Percentiles rank a stretch among this genome's conserved stretches.
Evolutionary conservation across 2,888 invertebrate species (phyloP).

Genomic region (Mesodorylaimus sp.): DNA sequence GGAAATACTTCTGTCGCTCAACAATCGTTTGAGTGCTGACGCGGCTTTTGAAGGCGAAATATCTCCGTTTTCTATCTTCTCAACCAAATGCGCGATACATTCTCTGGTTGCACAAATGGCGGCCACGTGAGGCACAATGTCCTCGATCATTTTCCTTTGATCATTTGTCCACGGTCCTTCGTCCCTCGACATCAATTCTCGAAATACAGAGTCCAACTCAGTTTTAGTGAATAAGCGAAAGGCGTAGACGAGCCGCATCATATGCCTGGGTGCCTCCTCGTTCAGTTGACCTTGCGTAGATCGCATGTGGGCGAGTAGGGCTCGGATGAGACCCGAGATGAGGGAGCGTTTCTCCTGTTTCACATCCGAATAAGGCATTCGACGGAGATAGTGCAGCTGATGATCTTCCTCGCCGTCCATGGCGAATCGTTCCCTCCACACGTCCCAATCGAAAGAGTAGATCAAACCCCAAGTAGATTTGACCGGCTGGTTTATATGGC

Average conservation of each 20-base stretch:
- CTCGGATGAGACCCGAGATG: too few species aligned
- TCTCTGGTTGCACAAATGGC: conserved; percentile 16
- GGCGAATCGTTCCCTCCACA: conserved; percentile 15
- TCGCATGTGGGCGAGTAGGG: too few species aligned
- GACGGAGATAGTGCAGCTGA: not conserved
- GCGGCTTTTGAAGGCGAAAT: conserved; percentile 16
- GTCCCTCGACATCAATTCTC: too few species aligned
- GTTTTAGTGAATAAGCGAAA: not conserved
- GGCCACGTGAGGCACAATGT: conserved; percentile 16
- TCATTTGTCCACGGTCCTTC: too few species aligned
- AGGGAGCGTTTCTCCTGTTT: too few species aligned
- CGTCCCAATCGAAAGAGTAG: conserved; percentile 18
- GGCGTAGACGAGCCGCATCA: not conserved
- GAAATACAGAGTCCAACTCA: too few species aligned
- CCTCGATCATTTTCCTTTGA: conserved; percentile 3
- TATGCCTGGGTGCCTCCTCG: not conserved
- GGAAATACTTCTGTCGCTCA: conserved; percentile 13
- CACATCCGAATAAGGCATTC: too few species aligned
- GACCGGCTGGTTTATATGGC: conserved; percentile 11
- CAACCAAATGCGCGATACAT: conserved; percentile 13
- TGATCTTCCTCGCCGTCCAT: conserved; percentile 16
- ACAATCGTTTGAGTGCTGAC: conserved; percentile 14
- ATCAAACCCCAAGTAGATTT: conserved; percentile 14
- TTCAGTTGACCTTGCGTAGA: too few species aligned
- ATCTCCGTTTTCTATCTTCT: conserved; percentile 14